These are phyloP conservation scores for Tetranychus cinnabarinus DNA, from an alignment of 1,140 invertebrate species.

Conservation along the genomic window DNA sequence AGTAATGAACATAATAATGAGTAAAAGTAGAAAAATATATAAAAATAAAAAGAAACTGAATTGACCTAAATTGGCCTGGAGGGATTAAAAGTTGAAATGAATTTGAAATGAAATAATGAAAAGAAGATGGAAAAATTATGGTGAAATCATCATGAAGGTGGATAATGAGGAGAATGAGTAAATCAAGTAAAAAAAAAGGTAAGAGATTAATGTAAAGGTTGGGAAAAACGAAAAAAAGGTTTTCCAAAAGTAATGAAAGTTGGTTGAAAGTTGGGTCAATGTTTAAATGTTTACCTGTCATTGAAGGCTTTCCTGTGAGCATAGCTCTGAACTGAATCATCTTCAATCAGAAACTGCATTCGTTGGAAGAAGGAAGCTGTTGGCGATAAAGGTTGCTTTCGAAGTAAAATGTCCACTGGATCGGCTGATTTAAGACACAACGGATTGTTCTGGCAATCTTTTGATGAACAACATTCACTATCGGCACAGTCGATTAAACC, in stretches of 20 bases:
- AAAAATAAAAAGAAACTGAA: too few species aligned
- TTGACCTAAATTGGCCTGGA: too few species aligned
- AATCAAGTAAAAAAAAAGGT: not conserved
- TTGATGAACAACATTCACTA: slow-evolving; percentile 60
- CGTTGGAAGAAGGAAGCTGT: slow-evolving; percentile 92
- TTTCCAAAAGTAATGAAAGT: not conserved
- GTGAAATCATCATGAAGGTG: not conserved
- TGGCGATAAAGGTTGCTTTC: slow-evolving; percentile 82
- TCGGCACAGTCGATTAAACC: slow-evolving; percentile 92
- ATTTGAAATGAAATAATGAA: not conserved
- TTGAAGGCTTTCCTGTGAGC: slow-evolving; percentile 88
- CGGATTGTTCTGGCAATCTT: slow-evolving; percentile 44
- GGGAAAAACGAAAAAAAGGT: not conserved
- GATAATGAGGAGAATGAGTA: not conserved
- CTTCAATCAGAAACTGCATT: slow-evolving; percentile 93
- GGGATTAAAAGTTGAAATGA: too few species aligned
- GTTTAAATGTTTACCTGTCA: slow-evolving; percentile 49
- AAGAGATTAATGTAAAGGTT: not conserved
- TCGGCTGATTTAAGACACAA: slow-evolving; percentile 69
- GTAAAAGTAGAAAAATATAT: too few species aligned
- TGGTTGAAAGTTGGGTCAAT: slow-evolving; percentile 13
- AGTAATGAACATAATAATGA: too few species aligned
- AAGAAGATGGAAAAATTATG: not conserved
- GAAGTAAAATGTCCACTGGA: slow-evolving; percentile 72
- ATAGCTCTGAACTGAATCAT: slow-evolving; percentile 92